phyloP scores from a whole-genome alignment of 2,113 vertebrate genomes.

The Myiagra hebetior region DNA sequence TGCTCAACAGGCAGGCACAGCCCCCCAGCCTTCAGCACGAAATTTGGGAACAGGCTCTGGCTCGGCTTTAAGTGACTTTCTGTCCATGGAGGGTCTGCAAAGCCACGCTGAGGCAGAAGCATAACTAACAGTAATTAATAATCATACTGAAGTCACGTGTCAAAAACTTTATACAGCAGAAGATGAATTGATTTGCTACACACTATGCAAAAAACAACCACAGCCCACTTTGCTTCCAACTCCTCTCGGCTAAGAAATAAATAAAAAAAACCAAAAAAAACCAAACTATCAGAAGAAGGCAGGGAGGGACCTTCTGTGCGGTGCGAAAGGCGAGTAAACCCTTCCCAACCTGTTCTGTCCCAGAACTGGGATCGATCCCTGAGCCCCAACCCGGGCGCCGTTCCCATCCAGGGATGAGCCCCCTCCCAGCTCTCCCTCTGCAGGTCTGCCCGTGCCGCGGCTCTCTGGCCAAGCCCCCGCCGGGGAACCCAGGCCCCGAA shows the following conservation, averaged over 20 bases:
- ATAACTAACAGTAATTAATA: background rate
- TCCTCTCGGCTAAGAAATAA: fast-evolving
- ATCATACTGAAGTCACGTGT: background rate
- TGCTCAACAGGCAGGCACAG: background rate
- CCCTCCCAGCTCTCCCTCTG: background rate
- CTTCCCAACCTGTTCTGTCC: background rate
- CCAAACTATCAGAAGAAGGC: background rate
- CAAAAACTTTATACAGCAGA: background rate
- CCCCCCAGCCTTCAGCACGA: background rate
- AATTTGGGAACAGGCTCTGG: background rate
- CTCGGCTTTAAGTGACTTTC: background rate
- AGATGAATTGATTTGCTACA: fast-evolving
- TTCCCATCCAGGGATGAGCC: fast-evolving
- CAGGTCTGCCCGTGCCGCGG: background rate
- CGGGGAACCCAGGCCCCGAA: background rate
- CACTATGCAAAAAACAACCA: background rate
- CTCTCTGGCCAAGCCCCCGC: background rate
- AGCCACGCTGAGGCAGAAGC: fast-evolving
- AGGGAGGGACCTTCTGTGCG: background rate
- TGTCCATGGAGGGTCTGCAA: background rate
- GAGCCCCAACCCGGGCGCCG: background rate
- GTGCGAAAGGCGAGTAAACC: fast-evolving
- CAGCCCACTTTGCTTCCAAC: background rate
- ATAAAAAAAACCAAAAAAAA: too few species aligned
- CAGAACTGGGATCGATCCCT: background rate